These are phyloP conservation scores for Drosophila ficusphila DNA, from an alignment of 1,140 invertebrate genomes.

Conservation along the genomic window DNA sequence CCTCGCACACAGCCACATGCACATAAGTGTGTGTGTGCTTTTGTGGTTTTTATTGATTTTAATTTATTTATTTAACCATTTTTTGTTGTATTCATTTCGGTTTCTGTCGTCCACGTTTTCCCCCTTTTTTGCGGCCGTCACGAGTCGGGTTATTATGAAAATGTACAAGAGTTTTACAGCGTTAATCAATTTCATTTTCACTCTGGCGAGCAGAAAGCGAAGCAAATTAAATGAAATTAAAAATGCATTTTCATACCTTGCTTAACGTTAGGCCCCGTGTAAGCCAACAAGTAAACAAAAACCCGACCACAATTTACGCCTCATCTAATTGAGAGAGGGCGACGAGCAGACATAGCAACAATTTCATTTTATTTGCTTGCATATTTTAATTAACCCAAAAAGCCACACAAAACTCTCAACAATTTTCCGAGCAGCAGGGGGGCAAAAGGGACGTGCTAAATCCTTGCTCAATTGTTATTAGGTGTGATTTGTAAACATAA, in stretches of 20 bases:
- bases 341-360: constrained; percentile 10
- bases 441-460: constrained; percentile 46
- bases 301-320: constrained; percentile 64
- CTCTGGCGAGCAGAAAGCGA: constrained; percentile 44
- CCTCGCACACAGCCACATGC: constrained; percentile 18
- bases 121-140: not conserved
- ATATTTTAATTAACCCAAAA: constrained; percentile 78
- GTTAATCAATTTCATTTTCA: constrained; percentile 74
- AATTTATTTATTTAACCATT: constrained; percentile 78
- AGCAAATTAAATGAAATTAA: constrained; percentile 72
- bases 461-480: constrained; percentile 77
- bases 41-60: constrained; percentile 76
- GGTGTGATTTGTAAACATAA: constrained; percentile 79
- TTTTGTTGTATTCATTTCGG: constrained; percentile 35
- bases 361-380: constrained; percentile 65
- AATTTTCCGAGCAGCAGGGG: constrained; percentile 4
- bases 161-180: constrained; percentile 51
- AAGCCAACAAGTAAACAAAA: constrained; percentile 39
- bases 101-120: not conserved
- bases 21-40: constrained; percentile 13
- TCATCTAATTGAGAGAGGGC: constrained; percentile 53
- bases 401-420: constrained; percentile 75
- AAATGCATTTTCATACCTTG: constrained; percentile 65
- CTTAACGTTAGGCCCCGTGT: constrained; percentile 30
- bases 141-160: constrained; percentile 39